Base-by-base conservation (phyloP, 2,113 vertebrate genomes). In the Antechinus stuartii region DNA sequence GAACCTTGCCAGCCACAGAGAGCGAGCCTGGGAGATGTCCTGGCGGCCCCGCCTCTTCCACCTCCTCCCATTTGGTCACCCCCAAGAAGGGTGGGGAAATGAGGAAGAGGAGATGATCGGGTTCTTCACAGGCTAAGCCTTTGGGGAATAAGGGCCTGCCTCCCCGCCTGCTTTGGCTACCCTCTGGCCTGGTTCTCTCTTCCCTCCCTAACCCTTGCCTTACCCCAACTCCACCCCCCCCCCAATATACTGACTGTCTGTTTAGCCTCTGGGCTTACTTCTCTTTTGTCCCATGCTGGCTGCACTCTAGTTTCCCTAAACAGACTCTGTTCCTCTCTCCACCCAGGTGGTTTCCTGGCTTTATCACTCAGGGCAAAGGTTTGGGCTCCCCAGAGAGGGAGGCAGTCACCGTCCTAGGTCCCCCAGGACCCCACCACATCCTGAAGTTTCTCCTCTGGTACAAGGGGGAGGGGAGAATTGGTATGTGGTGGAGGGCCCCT, bases 271-370 rank as follows among this genome's bases (percentile, higher is more conserved):
- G 99, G 97, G 4, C 5, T 0, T 35, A 84, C 35, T 8, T 42
- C 68, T 42, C 99, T 99, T 97, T 99, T 99, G 0, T 99, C 99
- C 24, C 98, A 99, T 98, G 56, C 99, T 57, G 98, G 99, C 96
- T 99, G 99, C 96, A 99, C 99, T 0, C 99, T 99, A 97, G 99
- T 99, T 98, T 99, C 99, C n/a, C n/a, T n/a, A 22, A 84, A 84
- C 42, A 84, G 16, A 84, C 22, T 84, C 68, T 42, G 19, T 42
- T 42, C 35, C 2, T 16, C n/a, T 16, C 68, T 84, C 19, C 1
- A 19, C n/a, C 68, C n/a, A 0, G 1, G 5, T n/a, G 68, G n/a
- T 76, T 76, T 68, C 57, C 57, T 68, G 57, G 27, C 27, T n/a
- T 76, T n/a, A 0, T n/a, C 14, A 6, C 61, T 76, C 14, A n/a